Base-by-base conservation (phyloP, 2,797 vertebrate genomes). In the Molossus molossus region DNA sequence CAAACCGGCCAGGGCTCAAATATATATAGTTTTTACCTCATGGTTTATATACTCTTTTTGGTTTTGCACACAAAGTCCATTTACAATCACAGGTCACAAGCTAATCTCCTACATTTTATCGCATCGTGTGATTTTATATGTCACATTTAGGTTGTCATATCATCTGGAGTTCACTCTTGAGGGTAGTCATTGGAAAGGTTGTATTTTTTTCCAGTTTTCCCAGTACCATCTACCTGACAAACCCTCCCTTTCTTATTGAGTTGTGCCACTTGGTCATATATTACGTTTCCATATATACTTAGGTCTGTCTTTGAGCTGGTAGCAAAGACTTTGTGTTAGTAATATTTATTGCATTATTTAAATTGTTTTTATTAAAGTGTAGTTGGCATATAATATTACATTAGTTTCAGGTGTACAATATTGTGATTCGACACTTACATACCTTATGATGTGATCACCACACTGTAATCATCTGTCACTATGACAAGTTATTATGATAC, bases 91-190 rank as follows among this genome's bases (percentile, higher is more conserved):
- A 67, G n/a, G 14, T 62, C 73, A 77, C 14, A 50, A 55, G 83
- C 18, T n/a, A 55, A 55, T 72, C 29, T 58, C 27, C 15, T 58
- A 9, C 6, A 58, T 84, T 69, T 48, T 79, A 53, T 95, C 53
- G 80, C 57, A 58, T 72, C 29, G 48, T 72, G 76, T 57, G 82
- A 92, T 88, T 89, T 89, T 83, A 45, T 15, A 33, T 20, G 40
- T 77, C 91, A 82, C 21, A 29, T 75, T 69, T 67, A 55, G 53
- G 27, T 62, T 13, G 10, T 64, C 7, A 85, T 69, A 58, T 57
- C 57, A 85, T 69, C 29, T 75, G n/a, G 20, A 83, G 4, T 69
- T 69, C 65, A 69, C n/a, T 17, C 17, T 69, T 69, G 65, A 65
- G 5, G 0, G 1, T 12, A 57, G 62, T 65, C 55, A 58, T 23